A percentile compares a stretch with the other conserved stretches of the same genome.
These are phyloP conservation scores for Morinoia aosen DNA, from an alignment of 2,888 invertebrate genomes.

Conservation along the genomic window DNA sequence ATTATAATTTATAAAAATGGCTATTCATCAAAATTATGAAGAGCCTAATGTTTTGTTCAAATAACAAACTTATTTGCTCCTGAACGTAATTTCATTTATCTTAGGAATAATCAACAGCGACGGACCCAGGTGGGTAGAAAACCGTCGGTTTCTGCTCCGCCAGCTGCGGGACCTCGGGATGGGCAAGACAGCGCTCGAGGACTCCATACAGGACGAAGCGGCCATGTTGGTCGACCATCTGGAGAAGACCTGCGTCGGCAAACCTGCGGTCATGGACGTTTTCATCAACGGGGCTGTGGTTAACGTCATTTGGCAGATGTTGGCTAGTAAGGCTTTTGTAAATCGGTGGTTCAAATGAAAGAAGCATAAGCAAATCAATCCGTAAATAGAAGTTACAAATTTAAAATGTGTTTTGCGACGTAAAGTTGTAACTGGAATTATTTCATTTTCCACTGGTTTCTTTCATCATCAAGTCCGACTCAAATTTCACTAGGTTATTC, in stretches of 20 bases:
- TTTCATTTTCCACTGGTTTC: too few relatives aligned
- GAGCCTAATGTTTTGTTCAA: not conserved
- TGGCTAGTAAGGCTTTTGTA: not conserved
- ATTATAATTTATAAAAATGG: not conserved
- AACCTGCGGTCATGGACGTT: slow-evolving; percentile 32
- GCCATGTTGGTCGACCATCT: slow-evolving; percentile 54
- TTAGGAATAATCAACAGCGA: not conserved
- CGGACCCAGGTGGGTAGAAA: slow-evolving; percentile 32
- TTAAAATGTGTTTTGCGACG: too few relatives aligned
- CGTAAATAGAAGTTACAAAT: too few relatives aligned
- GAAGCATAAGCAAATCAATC: not conserved
- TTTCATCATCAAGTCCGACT: too few relatives aligned
- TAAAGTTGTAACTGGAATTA: too few relatives aligned
- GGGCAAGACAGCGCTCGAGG: slow-evolving; percentile 57
- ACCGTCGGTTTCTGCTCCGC: slow-evolving; percentile 30
- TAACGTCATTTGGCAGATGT: not conserved
- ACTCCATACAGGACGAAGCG: slow-evolving; percentile 54
- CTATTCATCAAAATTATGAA: not conserved
- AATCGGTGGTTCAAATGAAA: not conserved
- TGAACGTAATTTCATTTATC: not conserved
- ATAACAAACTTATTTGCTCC: not conserved
- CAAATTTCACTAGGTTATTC: too few relatives aligned
- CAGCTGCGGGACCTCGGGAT: slow-evolving; percentile 57
- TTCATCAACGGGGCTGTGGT: slow-evolving; percentile 20
- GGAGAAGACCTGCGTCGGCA: slow-evolving; percentile 33